Evolutionary conservation across 2,797 vertebrate species (phyloP), one percentile per base, ranked within the genome.

Genomic region (Lacerta viridis): DNA sequence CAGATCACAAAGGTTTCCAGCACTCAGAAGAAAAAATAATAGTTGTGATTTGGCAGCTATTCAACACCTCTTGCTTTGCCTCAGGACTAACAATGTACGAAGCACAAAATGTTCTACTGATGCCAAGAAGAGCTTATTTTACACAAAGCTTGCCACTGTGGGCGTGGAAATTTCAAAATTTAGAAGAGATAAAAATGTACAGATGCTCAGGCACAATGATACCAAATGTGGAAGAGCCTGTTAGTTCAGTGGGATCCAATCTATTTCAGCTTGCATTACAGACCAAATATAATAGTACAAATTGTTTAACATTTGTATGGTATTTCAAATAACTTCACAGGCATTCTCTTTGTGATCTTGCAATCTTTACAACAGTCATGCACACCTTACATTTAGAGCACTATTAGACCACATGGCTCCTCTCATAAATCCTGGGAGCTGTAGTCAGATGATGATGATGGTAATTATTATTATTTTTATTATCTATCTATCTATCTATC

Each of bases 11-110:
- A 84, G 55, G 55, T 64, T 83, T 84, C 55, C 76, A 87, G 59
- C n/a, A 74, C 7, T 74, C 27, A 59, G 29, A 46, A 72, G 33
- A 41, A 43, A 39, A 39, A 81, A 59, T 50, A 50, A 41, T 59
- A 55, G 4, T 55, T 91, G 18, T 84, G 9, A 83, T 88, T 88
- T 93, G 94, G 85, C 94, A 92, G 64, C 55, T 83, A 90, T 72
- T 93, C 87, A 94, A 82, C n/a, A 88, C 69, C 86, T 91, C 87
- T 89, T 90, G 82, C 87, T 93, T 93, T 94, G 87, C 83, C 86
- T 84, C 77, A 90, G 75, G 86, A 82, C 33, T 83, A 75, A 68
- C 93, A 95, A 88, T 66, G 36, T 87, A 87, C 20, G 88, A 91
- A 95, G 68, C 80, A 94, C 79, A 75, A 94, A 87, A 92, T 85